phyloP scores from a whole-genome alignment of 2,113 vertebrate genomes.

The Grammomys dolichurus region DNA sequence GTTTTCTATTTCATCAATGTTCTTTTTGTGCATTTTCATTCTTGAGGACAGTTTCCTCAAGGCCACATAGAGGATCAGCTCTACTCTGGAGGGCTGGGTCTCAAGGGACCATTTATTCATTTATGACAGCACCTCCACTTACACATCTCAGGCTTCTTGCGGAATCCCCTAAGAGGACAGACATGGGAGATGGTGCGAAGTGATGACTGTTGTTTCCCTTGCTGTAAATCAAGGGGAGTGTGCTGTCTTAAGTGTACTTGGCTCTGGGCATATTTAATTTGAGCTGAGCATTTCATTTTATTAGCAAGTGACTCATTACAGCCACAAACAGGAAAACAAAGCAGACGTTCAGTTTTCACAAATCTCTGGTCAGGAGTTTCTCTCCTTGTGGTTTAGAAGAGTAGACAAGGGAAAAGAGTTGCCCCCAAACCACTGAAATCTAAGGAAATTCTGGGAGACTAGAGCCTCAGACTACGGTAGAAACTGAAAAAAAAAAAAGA shows the following conservation, averaged over 20 bases:
- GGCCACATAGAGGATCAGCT: not conserved
- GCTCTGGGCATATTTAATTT: constrained; percentile 40
- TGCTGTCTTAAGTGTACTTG: not conserved
- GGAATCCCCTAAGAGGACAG: not conserved
- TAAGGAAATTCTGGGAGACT: not conserved
- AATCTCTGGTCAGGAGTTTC: not conserved
- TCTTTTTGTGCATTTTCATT: not conserved
- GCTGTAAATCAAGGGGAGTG: constrained; percentile 43
- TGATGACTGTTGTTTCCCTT: not conserved
- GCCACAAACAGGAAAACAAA: not conserved
- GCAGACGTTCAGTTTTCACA: constrained; percentile 11
- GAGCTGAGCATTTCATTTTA: constrained; percentile 38
- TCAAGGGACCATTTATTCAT: constrained; percentile 48
- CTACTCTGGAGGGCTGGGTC: constrained; percentile 15
- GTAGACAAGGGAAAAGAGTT: not conserved
- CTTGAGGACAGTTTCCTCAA: constrained; percentile 36
- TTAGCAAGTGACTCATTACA: constrained; percentile 37
- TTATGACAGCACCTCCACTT: not conserved
- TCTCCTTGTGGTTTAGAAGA: not conserved
- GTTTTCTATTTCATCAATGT: constrained; percentile 22
- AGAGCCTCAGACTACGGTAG: not conserved
- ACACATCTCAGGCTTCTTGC: not conserved
- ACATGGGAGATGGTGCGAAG: not conserved
- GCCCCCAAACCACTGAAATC: not conserved
- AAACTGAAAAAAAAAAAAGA: not conserved